A percentile compares a stretch with the other conserved stretches of the same genome.
Evolutionary conservation across 2,888 invertebrate genomes (phyloP).

Genomic region (Coenonympha arcania): DNA sequence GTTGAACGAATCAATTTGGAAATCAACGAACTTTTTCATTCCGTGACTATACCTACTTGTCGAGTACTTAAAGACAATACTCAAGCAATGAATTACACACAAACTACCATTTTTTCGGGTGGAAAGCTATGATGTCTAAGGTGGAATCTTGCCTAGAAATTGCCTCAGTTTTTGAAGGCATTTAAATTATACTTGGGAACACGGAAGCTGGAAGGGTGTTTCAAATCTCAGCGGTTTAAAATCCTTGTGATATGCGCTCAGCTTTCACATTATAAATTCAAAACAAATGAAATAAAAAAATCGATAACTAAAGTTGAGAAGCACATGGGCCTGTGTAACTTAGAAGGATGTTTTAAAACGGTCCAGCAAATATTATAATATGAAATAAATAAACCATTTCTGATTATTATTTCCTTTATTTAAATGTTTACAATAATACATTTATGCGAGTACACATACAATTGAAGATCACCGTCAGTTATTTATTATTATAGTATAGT

Average conservation of each 20-base stretch:
- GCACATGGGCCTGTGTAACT: constrained; percentile 26
- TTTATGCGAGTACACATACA: not conserved
- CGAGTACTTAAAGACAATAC: no score
- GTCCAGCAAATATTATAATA: not conserved
- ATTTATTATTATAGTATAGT: not conserved
- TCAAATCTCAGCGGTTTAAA: no score
- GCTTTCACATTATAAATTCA: not conserved
- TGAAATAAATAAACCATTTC: constrained; percentile 29
- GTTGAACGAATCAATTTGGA: no score
- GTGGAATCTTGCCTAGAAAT: no score
- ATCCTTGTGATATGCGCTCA: not conserved
- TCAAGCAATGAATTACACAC: no score
- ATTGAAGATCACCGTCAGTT: not conserved
- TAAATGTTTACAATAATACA: constrained; percentile 15
- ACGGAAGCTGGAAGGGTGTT: no score
- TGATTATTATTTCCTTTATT: constrained; percentile 38
- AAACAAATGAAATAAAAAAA: not conserved
- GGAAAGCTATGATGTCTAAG: no score
- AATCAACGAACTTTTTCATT: no score
- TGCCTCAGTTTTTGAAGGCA: no score
- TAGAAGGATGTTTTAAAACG: constrained; percentile 2
- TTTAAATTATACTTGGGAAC: no score
- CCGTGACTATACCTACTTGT: no score
- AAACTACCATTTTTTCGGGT: no score
- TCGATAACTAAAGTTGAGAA: not conserved